Conservation (phyloP, 2,113 vertebrate species). For the Donacobius atricapilla region DNA sequence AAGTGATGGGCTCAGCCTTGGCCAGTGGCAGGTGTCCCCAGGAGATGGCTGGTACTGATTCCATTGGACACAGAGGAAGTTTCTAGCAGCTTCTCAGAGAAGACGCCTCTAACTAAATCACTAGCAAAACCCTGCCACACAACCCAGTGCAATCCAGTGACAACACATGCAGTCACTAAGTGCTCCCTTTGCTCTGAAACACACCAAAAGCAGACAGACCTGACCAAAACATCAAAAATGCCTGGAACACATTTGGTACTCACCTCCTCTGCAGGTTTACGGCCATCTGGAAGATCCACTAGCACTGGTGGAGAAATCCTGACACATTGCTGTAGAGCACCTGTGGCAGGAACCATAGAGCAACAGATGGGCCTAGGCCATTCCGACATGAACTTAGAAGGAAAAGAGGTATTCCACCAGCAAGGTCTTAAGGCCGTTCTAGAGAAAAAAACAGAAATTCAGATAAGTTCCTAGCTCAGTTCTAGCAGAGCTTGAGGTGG, state of each 20-base stretch:
- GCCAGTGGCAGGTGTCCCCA: background rate
- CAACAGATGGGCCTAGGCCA: background rate
- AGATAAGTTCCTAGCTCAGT: background rate
- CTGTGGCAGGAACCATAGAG: background rate
- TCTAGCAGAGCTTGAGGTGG: background rate
- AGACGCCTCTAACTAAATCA: fast-evolving
- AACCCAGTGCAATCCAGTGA: background rate
- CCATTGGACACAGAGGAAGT: background rate
- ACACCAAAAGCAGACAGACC: background rate
- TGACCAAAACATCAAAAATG: background rate
- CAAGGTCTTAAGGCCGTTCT: slow-evolving; percentile 2
- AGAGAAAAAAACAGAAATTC: slow-evolving; percentile 19
- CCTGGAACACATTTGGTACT: background rate
- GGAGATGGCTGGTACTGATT: background rate
- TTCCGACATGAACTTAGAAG: background rate
- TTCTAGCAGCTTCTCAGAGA: background rate
- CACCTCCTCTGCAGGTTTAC: slow-evolving; percentile 51
- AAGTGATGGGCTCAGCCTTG: background rate
- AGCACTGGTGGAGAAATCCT: background rate
- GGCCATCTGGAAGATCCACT: slow-evolving; percentile 36
- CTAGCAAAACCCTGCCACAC: background rate
- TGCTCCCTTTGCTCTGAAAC: background rate
- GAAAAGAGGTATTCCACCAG: background rate
- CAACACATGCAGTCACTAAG: background rate
- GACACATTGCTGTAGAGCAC: background rate